A percentile compares a stretch with the other conserved stretches of the same genome.
These are phyloP conservation scores for Callocephalon fimbriatum DNA, from an alignment of 2,113 vertebrate genomes.

Conservation along the genomic window DNA sequence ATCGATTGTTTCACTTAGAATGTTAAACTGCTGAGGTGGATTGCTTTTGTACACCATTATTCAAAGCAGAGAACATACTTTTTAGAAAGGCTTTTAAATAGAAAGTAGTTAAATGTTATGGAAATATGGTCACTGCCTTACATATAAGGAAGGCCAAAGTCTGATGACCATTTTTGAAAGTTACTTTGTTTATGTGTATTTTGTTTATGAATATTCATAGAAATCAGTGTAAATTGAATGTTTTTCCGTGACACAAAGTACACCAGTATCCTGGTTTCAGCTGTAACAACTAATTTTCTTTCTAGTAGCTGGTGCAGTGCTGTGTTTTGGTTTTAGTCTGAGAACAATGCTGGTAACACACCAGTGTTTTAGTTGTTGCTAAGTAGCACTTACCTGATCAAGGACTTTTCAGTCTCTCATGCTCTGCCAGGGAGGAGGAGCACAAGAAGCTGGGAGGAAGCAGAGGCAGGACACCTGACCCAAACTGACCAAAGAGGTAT, in stretches of 20 bases:
- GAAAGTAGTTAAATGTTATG: neutral
- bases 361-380: neutral
- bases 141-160: neutral
- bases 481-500: neutral
- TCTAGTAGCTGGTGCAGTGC: neutral
- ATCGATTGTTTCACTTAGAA: constrained; percentile 49
- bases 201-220: neutral
- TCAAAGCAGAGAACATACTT: neutral
- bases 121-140: neutral
- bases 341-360: neutral
- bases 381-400: neutral
- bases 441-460: neutral
- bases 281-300: neutral
- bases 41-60: constrained; percentile 9
- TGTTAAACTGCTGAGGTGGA: constrained; percentile 7
- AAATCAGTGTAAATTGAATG: neutral
- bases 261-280: neutral
- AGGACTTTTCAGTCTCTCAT: neutral
- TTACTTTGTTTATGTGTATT: neutral
- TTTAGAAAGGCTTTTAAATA: constrained; percentile 14
- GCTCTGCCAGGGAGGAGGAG: neutral
- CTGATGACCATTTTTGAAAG: neutral
- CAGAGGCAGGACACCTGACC: neutral
- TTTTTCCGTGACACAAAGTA: neutral
- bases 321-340: neutral